A percentile compares a stretch with the other conserved stretches of the same genome.
These are phyloP conservation scores for Sorex araneus DNA, from an alignment of 2,113 vertebrate genomes.

Conservation along the genomic window DNA sequence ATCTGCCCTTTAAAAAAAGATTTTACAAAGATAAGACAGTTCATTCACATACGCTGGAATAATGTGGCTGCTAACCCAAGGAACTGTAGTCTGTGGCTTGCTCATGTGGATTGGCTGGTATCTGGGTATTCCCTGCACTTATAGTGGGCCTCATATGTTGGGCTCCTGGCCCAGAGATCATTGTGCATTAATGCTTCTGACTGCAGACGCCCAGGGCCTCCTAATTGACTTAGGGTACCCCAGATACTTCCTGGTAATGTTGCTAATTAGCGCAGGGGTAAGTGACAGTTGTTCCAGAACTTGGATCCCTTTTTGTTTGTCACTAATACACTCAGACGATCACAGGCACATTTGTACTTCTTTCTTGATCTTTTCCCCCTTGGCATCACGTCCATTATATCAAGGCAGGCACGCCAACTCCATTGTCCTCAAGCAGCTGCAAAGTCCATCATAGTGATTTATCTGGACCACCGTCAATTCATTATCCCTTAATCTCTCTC, in stretches of 20 bases:
- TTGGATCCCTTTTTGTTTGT: neutral
- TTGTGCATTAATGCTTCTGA: constrained; percentile 27
- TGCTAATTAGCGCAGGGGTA: constrained; percentile 63
- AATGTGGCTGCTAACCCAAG: constrained; percentile 73
- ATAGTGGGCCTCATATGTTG: constrained; percentile 72
- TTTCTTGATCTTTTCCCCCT: neutral
- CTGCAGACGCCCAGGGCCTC: constrained; percentile 52
- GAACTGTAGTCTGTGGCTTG: constrained; percentile 16
- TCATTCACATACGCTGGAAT: constrained; percentile 76
- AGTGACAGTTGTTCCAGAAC: constrained; percentile 39
- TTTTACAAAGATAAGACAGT: constrained; percentile 43
- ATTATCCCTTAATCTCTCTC: neutral
- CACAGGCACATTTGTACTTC: neutral
- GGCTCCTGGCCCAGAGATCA: constrained; percentile 68
- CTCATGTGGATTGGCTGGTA: constrained; percentile 66
- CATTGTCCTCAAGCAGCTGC: neutral
- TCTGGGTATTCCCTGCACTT: constrained; percentile 19
- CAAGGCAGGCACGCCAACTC: neutral
- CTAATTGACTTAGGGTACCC: constrained; percentile 70
- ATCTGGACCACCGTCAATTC: neutral
- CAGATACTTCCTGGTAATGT: constrained; percentile 40
- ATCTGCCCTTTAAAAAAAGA: too few relatives aligned
- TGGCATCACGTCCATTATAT: neutral
- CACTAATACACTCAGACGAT: neutral
- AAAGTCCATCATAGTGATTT: neutral